A percentile compares a stretch with the other conserved stretches of the same genome.
These are phyloP conservation scores for Podargus strigoides DNA, from an alignment of 2,797 vertebrate species.

Conservation along the genomic window DNA sequence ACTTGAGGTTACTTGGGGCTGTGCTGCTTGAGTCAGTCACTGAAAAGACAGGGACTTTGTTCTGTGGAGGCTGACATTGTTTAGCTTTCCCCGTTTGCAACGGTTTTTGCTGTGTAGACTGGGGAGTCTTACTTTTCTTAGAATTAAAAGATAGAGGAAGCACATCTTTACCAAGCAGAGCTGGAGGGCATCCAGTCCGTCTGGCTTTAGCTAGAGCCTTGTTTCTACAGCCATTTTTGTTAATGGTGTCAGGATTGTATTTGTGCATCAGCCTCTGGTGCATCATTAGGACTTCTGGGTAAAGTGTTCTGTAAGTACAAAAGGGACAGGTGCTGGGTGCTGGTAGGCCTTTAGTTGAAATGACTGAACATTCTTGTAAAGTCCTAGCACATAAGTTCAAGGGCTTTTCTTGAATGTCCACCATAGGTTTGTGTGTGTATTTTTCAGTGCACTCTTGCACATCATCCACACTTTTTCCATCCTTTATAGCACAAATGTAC, in stretches of 20 bases:
- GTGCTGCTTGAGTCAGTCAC: slow-evolving; percentile 52
- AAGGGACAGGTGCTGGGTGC: slow-evolving; percentile 78
- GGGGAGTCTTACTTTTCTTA: slow-evolving; percentile 76
- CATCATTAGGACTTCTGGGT: slow-evolving; percentile 91
- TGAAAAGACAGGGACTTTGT: slow-evolving; percentile 60
- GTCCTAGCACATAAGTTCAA: slow-evolving; percentile 84
- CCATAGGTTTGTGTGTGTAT: not conserved
- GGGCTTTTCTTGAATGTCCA: slow-evolving; percentile 74
- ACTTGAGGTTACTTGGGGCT: slow-evolving; percentile 74
- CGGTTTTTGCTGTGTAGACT: slow-evolving; percentile 64
- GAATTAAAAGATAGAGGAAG: slow-evolving; percentile 72
- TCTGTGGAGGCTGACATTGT: slow-evolving; percentile 18
- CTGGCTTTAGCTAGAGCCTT: slow-evolving; percentile 68
- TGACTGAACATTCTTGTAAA: slow-evolving; percentile 67
- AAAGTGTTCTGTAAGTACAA: slow-evolving; percentile 88
- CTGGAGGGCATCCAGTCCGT: slow-evolving; percentile 90
- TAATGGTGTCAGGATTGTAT: slow-evolving; percentile 73
- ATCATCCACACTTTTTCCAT: slow-evolving; percentile 3
- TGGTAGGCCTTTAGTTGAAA: slow-evolving; percentile 68
- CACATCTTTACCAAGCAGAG: slow-evolving; percentile 88
- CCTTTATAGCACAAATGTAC: slow-evolving; percentile 31
- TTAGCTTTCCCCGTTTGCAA: slow-evolving; percentile 64
- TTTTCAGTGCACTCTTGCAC: not conserved
- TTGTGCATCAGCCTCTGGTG: slow-evolving; percentile 89
- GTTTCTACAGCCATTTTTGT: slow-evolving; percentile 57